Evolutionary conservation across 2,797 vertebrate genomes (phyloP).

Genomic region (Anomalospiza imberbis): DNA sequence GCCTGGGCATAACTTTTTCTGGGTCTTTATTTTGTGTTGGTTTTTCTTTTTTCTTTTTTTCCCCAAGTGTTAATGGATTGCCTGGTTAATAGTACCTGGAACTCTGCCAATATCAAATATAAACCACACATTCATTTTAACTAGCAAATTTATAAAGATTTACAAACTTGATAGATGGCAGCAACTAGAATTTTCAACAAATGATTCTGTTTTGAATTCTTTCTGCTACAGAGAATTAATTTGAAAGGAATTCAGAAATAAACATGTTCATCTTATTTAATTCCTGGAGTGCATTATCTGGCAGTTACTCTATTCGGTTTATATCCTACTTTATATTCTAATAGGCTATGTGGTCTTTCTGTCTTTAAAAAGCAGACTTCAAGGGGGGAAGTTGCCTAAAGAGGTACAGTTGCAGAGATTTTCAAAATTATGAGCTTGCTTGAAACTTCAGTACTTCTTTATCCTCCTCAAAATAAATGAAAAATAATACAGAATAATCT

Average conservation of each 20-base stretch:
- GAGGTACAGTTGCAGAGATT: background rate
- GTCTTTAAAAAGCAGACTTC: background rate
- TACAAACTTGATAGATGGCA: background rate
- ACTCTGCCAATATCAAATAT: background rate
- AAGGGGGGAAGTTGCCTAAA: background rate
- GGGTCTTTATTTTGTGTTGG: background rate
- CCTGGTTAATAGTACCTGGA: background rate
- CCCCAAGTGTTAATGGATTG: background rate
- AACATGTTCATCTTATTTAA: background rate
- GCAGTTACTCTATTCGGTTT: background rate
- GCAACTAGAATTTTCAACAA: constrained; percentile 4
- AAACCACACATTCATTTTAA: background rate
- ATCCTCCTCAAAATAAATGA: background rate
- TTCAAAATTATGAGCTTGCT: background rate
- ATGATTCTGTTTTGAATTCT: background rate
- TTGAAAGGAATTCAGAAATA: background rate
- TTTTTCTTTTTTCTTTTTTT: background rate
- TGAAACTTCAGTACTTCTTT: background rate
- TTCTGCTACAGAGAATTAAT: background rate
- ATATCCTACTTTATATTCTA: background rate
- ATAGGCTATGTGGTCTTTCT: background rate
- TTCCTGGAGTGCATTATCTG: background rate
- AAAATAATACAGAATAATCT: background rate
- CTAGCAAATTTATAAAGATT: background rate
- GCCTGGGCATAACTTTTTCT: background rate